phyloP scores from a whole-genome alignment of 2,888 invertebrate species.

The Corbicula japonica region DNA sequence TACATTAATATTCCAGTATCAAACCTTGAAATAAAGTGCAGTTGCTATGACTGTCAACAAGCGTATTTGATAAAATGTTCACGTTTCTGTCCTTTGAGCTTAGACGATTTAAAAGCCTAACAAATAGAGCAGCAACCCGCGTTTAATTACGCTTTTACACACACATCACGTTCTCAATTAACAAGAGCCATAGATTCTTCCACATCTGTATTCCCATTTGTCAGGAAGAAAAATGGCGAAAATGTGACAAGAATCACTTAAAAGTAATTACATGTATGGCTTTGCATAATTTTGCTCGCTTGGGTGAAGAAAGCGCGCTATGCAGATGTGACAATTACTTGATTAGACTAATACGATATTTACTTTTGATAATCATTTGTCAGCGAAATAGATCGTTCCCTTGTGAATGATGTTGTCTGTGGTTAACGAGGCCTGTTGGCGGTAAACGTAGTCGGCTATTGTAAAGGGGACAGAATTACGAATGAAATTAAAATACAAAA shows the following conservation, averaged over 20 bases:
- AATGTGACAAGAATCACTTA: constrained; percentile 59
- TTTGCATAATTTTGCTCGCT: constrained; percentile 38
- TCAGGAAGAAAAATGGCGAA: constrained; percentile 42
- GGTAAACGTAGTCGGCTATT: no score
- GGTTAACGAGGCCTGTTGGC: no score
- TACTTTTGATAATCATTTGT: not conserved
- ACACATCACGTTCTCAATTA: constrained; percentile 46
- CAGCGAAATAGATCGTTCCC: no score
- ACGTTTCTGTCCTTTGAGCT: not conserved
- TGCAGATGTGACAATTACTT: constrained; percentile 19
- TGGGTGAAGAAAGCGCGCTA: not conserved
- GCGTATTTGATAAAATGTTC: no score
- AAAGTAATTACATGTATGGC: constrained; percentile 53
- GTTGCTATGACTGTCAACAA: no score
- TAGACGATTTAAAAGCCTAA: not conserved
- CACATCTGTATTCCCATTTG: constrained; percentile 41
- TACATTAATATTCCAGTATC: no score
- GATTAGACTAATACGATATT: constrained; percentile 21
- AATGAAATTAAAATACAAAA: no score
- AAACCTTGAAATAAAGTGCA: no score
- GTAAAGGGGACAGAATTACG: no score
- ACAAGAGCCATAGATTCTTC: constrained; percentile 32
- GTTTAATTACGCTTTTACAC: constrained; percentile 40
- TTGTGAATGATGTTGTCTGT: no score
- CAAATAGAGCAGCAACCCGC: not conserved